Percentiles rank a stretch among this genome's conserved stretches.
Evolutionary conservation across 2,113 vertebrate genomes (phyloP).

Genomic region (Actinemys pallida): DNA sequence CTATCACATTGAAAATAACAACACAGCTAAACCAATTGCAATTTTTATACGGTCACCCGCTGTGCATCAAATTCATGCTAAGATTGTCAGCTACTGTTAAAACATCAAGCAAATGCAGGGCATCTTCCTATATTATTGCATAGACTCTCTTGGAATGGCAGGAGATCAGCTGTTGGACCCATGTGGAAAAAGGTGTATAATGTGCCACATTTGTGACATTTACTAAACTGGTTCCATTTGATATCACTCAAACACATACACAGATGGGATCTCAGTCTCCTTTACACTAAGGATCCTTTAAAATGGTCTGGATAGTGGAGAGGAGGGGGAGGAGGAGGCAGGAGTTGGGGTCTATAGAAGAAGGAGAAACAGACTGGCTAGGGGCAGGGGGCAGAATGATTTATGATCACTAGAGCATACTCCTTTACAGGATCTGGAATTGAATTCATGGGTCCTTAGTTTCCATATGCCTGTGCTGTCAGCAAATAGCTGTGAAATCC

Average conservation of each 20-base stretch:
- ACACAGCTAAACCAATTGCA: constrained; percentile 35
- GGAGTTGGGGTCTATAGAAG: neutral
- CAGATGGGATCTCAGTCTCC: neutral
- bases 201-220: neutral
- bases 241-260: neutral
- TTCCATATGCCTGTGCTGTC: neutral
- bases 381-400: neutral
- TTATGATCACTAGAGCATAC: neutral
- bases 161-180: neutral
- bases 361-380: neutral
- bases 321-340: neutral
- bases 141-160: neutral
- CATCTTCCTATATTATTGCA: neutral
- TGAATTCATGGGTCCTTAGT: neutral
- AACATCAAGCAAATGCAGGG: neutral
- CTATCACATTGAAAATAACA: constrained; percentile 33
- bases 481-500: neutral
- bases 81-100: neutral
- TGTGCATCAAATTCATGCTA: neutral
- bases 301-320: neutral
- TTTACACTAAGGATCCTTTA: neutral
- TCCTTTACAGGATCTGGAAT: neutral
- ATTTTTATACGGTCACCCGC: neutral
- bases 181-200: neutral
- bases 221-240: neutral